Base-by-base conservation (phyloP, 2,113 vertebrate genomes). In the Gorilla gorilla region DNA sequence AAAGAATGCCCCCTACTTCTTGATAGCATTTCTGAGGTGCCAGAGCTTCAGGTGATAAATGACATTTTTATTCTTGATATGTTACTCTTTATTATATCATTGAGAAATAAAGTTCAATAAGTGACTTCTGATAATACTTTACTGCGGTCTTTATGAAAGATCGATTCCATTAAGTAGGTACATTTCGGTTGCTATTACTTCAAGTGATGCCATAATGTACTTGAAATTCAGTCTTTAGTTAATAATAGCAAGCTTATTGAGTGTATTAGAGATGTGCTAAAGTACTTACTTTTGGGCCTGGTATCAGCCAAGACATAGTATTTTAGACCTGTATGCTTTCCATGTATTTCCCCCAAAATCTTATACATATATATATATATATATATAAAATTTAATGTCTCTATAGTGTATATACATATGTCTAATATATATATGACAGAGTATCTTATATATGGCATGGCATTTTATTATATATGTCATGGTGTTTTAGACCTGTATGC, bases 101-200 rank as follows among this genome's bases (percentile, higher is more conserved):
- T 97, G 94, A 97, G 98, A 95, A 85, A 72, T 96, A 64, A 97
- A 98, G 89, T 98, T 98, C 95, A 93, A 87, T 97, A 96, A 97
- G 96, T 97, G 96, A 98, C 96, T 98, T 97, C 93, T 98, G 95
- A 96, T 98, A 86, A 96, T 98, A 98, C 96, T 98, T 89, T 98
- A 93, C 78, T 93, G 95, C 85, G 73, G 86, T 92, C 98, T 97
- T 96, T 97, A 85, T 96, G 96, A 94, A 95, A 98, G 96, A 97
- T 97, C 94, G 72, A 96, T 98, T 96, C 97, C 1, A 48, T 98
- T 98, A 98, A 97, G 97, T 98, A 94, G 98, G 93, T 97, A 95
- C 87, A 97, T 98, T 98, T 98, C 97, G 98, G 96, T 97, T 98
- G 97, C 97, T 98, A 52, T 98, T 98, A 89, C 98, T 96, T 98